phyloP scores from a whole-genome alignment of 2,888 invertebrate genomes.

The Gari tellinella region DNA sequence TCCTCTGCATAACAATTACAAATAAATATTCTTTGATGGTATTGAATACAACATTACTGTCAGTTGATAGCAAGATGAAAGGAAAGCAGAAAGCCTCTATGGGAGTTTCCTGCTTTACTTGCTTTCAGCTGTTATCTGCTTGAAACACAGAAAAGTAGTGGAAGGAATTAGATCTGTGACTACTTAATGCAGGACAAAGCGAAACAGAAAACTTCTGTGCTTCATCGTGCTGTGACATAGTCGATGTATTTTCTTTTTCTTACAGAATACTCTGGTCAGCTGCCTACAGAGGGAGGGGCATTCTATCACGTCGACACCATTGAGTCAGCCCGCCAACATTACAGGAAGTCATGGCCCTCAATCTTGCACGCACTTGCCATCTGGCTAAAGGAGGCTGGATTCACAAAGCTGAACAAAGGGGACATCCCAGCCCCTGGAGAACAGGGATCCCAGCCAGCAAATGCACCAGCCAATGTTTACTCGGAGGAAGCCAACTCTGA shows the following conservation, averaged over 20 bases:
- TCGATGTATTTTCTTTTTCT: not conserved
- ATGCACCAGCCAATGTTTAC: conserved; percentile 82
- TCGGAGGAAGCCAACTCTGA: conserved; percentile 87
- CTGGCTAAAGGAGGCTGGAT: conserved; percentile 91
- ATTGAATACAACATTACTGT: too few relatives aligned
- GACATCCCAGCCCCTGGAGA: conserved; percentile 45
- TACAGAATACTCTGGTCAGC: conserved; percentile 95
- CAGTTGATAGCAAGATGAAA: too few relatives aligned
- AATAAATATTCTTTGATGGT: too few relatives aligned
- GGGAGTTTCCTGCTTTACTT: too few relatives aligned
- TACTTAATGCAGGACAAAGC: too few relatives aligned
- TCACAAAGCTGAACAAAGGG: conserved; percentile 80
- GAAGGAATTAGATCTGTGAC: too few relatives aligned
- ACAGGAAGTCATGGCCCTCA: conserved; percentile 96
- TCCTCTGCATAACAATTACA: too few relatives aligned
- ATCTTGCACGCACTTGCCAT: conserved; percentile 96
- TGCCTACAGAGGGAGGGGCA: conserved; percentile 92
- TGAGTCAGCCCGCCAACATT: conserved; percentile 96
- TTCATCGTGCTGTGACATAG: not conserved
- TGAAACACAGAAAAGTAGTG: too few relatives aligned
- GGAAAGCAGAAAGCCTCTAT: too few relatives aligned
- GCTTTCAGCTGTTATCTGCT: too few relatives aligned
- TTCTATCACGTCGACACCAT: conserved; percentile 99
- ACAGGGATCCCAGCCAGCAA: conserved; percentile 63
- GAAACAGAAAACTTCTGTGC: too few relatives aligned